Conservation (phyloP, 1,140 invertebrate genomes). For the Macrosteles quadrilineatus region DNA sequence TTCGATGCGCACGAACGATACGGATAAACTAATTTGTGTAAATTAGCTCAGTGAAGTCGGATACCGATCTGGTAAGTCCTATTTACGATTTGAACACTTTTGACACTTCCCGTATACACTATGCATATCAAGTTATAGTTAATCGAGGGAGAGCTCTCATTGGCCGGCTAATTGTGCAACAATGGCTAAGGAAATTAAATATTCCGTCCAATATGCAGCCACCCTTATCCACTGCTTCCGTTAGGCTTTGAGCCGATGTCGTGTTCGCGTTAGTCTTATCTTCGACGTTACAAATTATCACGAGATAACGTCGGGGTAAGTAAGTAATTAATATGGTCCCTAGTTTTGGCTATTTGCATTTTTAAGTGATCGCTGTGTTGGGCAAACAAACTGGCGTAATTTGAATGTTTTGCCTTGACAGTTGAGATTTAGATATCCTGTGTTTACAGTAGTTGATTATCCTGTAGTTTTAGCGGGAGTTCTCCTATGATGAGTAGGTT, state of each 20-base stretch:
- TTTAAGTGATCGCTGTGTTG: too few relatives aligned
- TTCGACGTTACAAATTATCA: background rate
- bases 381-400: too few relatives aligned
- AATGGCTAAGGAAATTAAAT: conserved; percentile 22
- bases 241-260: background rate
- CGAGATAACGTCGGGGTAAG: background rate
- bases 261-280: background rate
- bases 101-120: too few relatives aligned
- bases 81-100: too few relatives aligned
- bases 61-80: conserved; percentile 5
- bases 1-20: background rate
- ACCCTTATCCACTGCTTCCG: conserved; percentile 5
- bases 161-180: conserved; percentile 13
- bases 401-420: too few relatives aligned
- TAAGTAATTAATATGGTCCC: background rate
- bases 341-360: background rate
- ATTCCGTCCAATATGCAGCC: background rate
- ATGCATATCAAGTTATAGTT: too few relatives aligned
- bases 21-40: conserved; percentile 19
- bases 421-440: too few relatives aligned
- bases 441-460: too few relatives aligned
- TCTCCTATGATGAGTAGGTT: too few relatives aligned
- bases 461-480: too few relatives aligned
- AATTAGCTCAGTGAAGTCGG: conserved; percentile 9
- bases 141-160: conserved; percentile 1